A percentile compares a stretch with the other conserved stretches of the same genome.
phyloP scores from a whole-genome alignment of 92 coral and sea anemone genomes.

The Epizoanthus fatuus region DNA sequence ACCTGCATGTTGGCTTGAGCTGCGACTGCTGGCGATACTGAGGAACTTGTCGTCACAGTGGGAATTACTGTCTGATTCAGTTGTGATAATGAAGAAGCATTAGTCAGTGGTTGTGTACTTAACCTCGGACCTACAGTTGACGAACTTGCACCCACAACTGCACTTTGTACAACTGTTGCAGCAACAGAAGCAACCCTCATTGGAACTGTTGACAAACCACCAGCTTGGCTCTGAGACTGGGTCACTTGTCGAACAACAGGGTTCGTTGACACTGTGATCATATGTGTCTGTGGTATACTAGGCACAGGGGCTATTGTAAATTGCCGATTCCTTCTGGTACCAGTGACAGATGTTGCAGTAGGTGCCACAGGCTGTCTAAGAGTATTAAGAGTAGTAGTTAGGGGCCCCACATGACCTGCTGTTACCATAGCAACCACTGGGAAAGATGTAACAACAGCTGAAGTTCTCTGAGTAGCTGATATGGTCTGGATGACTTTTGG shows the following conservation, averaged over 20 bases:
- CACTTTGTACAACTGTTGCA: background rate
- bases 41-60: background rate
- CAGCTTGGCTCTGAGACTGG: background rate
- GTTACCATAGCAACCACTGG: background rate
- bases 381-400: no score
- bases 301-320: background rate
- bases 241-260: background rate
- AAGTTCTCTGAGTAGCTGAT: background rate
- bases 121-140: background rate
- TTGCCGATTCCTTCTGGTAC: background rate
- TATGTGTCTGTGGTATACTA: no score
- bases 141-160: background rate
- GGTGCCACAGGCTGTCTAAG: background rate
- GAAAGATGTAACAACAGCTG: background rate
- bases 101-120: slow-evolving; percentile 18
- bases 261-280: background rate
- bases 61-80: background rate
- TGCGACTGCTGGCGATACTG: background rate
- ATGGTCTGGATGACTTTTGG: background rate
- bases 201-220: background rate
- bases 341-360: background rate
- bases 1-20: no score
- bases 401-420: background rate
- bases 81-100: background rate
- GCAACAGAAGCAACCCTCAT: background rate